Evolutionary conservation across 1,140 invertebrate species (phyloP), one percentile per base, ranked within the genome.

Genomic region (Cydia amplana): DNA sequence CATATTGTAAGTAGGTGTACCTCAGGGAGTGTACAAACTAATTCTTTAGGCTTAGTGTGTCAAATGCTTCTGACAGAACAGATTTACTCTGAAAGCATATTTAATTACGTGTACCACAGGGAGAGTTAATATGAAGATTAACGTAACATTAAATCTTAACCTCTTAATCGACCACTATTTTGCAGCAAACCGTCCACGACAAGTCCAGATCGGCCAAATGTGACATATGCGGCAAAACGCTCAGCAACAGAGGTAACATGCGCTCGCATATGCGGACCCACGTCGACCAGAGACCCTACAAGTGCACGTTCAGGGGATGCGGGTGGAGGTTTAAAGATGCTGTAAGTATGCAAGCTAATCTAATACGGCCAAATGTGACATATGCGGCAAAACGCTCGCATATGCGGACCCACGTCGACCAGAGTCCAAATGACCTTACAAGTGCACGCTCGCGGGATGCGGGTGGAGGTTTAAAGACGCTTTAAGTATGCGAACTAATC

Each of bases 391-490:
- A 0, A 20, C 36, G 0, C 0, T 1, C 73, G 1, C 86, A 87
- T n/a, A 74, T 85, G 28, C 40, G 75, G 0, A 49, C 51, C 0
- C 86, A 87, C 72, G 18, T 79, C 1, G 55, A 78, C 16, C 55
- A 74, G 0, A 74, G n/a, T n/a, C n/a, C n/a, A n/a, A n/a, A n/a
- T n/a, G 76, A 6, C 83, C 83, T 1, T 84, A 78, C 70, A 32
- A 18, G 6, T 87, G 85, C 64, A 46, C 25, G 1, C 78, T 74
- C 16, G 20, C 55, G 0, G 60, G 74, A 9, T 88, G 86, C 74
- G 46, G 49, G 10, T 84, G 81, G 72, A 75, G 74, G 0, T 88
- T 78, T 43, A 88, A 88, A 10, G 77, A 82, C 32, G 76, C 73
- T 78, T 85, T 88, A 5, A 78, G 80, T 85, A 16, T 18, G 14